These are phyloP conservation scores for Acleris cristana DNA, from an alignment of 2,888 invertebrate species.

Conservation along the genomic window DNA sequence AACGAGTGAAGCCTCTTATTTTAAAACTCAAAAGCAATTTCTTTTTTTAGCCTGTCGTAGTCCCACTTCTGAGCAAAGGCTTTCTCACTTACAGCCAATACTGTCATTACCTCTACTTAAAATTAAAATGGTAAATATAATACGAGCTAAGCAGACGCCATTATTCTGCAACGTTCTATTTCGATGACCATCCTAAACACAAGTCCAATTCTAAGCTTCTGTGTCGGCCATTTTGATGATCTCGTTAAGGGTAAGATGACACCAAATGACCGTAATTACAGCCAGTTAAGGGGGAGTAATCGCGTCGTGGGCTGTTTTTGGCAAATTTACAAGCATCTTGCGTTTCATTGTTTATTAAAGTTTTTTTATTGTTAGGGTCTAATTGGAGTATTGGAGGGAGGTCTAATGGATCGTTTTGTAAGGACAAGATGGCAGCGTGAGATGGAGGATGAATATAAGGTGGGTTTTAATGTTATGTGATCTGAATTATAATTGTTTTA, in stretches of 20 bases:
- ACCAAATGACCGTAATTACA: constrained; percentile 79
- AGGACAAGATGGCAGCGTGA: neutral
- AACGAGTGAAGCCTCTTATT: too few species aligned
- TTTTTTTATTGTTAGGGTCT: constrained; percentile 64
- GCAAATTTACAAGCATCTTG: constrained; percentile 67
- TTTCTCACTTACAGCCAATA: too few species aligned
- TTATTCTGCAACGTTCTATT: neutral
- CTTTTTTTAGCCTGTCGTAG: too few species aligned
- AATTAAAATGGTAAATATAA: too few species aligned
- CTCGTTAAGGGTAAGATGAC: constrained; percentile 80
- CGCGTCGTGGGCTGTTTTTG: constrained; percentile 61
- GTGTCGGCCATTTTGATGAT: constrained; percentile 40
- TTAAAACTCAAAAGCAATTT: too few species aligned
- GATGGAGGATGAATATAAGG: neutral
- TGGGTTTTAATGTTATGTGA: neutral
- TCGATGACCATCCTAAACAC: neutral
- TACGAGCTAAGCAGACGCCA: neutral
- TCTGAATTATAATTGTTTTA: too few species aligned
- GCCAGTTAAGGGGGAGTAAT: constrained; percentile 71
- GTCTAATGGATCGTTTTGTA: constrained; percentile 32
- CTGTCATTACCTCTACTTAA: too few species aligned
- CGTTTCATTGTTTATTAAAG: constrained; percentile 75
- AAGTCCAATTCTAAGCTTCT: constrained; percentile 13
- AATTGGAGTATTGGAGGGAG: constrained; percentile 52
- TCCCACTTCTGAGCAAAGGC: too few species aligned